Evolutionary conservation across 2,888 invertebrate species (phyloP).

Genomic region (Steinernema scapterisci): DNA sequence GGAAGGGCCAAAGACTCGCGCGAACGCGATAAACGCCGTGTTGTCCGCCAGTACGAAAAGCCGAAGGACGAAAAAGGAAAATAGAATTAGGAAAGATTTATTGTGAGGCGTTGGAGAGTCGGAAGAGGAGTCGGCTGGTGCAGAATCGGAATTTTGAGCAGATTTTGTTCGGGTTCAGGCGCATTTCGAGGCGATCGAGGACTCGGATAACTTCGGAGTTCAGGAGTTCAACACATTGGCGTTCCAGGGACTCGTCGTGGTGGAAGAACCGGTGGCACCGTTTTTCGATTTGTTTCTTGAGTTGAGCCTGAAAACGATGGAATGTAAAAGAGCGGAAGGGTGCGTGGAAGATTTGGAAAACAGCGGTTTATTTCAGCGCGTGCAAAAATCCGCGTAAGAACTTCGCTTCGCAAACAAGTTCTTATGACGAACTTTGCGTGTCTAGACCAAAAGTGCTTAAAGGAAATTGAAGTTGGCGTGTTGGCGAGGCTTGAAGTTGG

Average conservation of each 20-base stretch:
- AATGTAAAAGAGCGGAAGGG: too few relatives aligned
- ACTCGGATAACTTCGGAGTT: background rate
- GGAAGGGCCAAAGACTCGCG: too few relatives aligned
- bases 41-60: background rate
- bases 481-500: too few relatives aligned
- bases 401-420: too few relatives aligned
- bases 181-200: background rate
- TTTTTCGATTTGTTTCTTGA: background rate
- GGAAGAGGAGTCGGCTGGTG: background rate
- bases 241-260: background rate
- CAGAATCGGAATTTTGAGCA: conserved; percentile 23
- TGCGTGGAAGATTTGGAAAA: too few relatives aligned
- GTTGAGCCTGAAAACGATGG: background rate
- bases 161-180: conserved; percentile 22
- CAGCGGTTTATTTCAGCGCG: too few relatives aligned
- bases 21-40: too few relatives aligned
- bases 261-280: background rate
- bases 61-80: background rate
- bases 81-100: too few relatives aligned
- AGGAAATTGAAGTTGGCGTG: too few relatives aligned
- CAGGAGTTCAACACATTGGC: background rate
- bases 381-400: too few relatives aligned
- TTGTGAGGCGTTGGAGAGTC: background rate
- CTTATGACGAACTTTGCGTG: too few relatives aligned
- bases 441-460: too few relatives aligned